phyloP scores from a whole-genome alignment of 2,888 invertebrate species.

The Folsomia candida region DNA sequence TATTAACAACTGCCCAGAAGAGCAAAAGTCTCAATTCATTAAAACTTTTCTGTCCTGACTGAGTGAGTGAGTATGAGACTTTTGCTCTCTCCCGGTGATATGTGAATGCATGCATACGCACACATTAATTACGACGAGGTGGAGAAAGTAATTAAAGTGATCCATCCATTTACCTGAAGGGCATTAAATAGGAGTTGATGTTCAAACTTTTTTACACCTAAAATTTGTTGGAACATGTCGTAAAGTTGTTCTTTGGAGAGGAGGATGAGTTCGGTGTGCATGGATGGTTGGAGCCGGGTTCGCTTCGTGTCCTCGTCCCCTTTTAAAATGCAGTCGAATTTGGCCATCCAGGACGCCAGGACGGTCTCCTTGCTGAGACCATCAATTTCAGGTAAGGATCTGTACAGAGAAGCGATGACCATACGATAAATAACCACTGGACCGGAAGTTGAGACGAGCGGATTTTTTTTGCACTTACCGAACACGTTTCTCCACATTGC shows the following conservation, averaged over 20 bases:
- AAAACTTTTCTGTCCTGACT: too few relatives aligned
- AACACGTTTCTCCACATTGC: constrained; percentile 97
- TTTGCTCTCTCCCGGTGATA: too few relatives aligned
- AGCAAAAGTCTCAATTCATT: too few relatives aligned
- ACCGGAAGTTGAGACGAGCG: not conserved
- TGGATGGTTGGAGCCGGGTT: constrained; percentile 83
- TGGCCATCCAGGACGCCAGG: constrained; percentile 97
- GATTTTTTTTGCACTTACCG: too few relatives aligned
- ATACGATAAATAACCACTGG: constrained; percentile 12
- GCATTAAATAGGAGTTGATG: constrained; percentile 99
- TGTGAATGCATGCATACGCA: too few relatives aligned
- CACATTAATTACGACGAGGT: too few relatives aligned
- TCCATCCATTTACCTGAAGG: constrained; percentile 84
- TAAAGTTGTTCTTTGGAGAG: constrained; percentile 98
- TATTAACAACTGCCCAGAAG: too few relatives aligned
- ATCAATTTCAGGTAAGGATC: constrained; percentile 98
- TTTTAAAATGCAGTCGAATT: constrained; percentile 97
- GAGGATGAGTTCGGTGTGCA: constrained; percentile 85
- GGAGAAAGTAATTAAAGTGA: too few relatives aligned
- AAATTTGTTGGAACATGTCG: constrained; percentile 99
- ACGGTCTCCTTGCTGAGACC: constrained; percentile 99
- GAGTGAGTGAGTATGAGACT: too few relatives aligned
- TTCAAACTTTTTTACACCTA: constrained; percentile 98
- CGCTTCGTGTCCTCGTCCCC: constrained; percentile 82
- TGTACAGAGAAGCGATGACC: constrained; percentile 54